Evolutionary conservation across 2,797 vertebrate genomes (phyloP).

Genomic region (Mormyrops boulengeri): DNA sequence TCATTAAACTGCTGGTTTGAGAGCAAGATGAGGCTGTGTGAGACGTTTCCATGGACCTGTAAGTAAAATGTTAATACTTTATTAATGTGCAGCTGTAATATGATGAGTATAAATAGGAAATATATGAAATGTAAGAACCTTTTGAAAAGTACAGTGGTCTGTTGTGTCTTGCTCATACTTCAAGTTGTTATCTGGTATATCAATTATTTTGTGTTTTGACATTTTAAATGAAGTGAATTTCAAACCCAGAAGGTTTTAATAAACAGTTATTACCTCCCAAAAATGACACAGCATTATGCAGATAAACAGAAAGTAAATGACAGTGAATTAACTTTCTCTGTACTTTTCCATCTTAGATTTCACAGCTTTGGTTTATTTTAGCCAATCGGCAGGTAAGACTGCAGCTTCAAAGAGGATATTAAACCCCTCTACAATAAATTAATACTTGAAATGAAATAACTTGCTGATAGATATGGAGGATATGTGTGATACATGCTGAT

Average conservation of each 20-base stretch:
- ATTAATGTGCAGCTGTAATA: neutral
- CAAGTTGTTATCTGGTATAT: neutral
- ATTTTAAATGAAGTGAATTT: neutral
- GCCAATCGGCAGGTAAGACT: neutral
- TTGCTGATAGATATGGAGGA: too few species aligned
- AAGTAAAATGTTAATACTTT: neutral
- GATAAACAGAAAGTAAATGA: too few species aligned
- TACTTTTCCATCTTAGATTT: neutral
- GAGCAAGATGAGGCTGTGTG: neutral
- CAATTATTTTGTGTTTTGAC: neutral
- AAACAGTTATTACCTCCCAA: neutral
- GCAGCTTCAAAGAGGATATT: neutral
- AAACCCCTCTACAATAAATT: too few species aligned
- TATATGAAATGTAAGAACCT: neutral
- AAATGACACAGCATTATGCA: neutral
- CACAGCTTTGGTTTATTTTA: neutral
- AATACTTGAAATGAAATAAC: too few species aligned
- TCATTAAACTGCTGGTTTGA: neutral
- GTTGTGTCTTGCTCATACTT: neutral
- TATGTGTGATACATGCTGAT: too few species aligned
- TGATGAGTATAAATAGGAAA: neutral
- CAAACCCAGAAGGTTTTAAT: neutral
- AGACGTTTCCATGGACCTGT: neutral
- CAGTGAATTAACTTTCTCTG: too few species aligned
- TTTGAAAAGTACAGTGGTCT: neutral